Evolutionary conservation across 35 echinoderm and acorn worm species (phyloP), one percentile per base, ranked within the genome.

Genomic region (Holothuria glaberrima): DNA sequence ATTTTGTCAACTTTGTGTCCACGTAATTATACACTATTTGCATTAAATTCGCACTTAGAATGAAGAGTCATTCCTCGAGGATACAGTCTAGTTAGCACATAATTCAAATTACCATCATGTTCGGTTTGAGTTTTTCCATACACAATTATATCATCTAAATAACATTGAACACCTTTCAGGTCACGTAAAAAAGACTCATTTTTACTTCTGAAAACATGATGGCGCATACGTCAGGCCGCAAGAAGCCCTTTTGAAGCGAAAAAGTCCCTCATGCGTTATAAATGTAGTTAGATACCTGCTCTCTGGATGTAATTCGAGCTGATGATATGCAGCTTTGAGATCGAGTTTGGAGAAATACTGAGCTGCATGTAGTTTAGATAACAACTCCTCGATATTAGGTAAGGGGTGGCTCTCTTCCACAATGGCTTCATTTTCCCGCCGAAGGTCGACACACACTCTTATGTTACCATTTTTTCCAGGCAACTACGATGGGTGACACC

Each of bases 11-110:
- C n/a, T n/a, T n/a, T 75, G 45, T 95, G 75, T 36, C 94, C 90
- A 3, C 92, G 57, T 30, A 88, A 82, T 46, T 35, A 12, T 61
- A 95, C 32, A 71, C 75, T 19, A 34, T 59, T 16, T 36, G 88
- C 33, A 22, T 68, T 41, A 52, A 95, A 92, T 61, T 90, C 41
- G 72, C 94, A 95, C 54, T 95, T 95, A 24, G 54, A 2, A 84
- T 95, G 92, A 21, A 92, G 72, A 24, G 41, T 63, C 82, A 95
- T 66, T 9, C 80, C 87, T 50, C 35, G 2, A 24, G 80, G 21
- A 34, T 89, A 75, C 21, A 92, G 20, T 28, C 65, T 21, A 30
- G 30, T 21, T 24, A 95, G 86, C 18, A 95, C 85, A n/a, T 12
- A 31, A 9, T 89, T 14, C 31, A 95, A 65, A 28, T 89, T 79